Evolutionary conservation across 1,140 invertebrate species (phyloP), one percentile per base, ranked within the genome.

Genomic region (Brachionus rotundiformis): DNA sequence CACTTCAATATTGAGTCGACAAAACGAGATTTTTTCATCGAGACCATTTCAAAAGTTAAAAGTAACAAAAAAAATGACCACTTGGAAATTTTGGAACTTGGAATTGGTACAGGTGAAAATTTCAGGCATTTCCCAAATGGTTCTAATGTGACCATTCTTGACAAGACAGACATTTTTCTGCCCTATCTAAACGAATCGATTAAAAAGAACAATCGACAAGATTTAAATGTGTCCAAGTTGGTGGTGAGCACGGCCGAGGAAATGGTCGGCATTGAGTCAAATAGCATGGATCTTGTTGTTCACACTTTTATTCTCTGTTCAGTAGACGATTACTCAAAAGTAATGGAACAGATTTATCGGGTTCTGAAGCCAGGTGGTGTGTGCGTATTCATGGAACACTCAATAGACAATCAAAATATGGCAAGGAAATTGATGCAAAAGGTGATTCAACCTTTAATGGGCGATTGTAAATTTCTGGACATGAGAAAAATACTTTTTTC

Each of bases 31-130:
- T n/a, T 77, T 5, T 77, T 77, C 19, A 8, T 49, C 25, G 73
- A 77, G 49, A 41, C 39, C 8, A 23, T 47, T 11, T 49, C 25
- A 23, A 77, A 31, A 16, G 25, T 77, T n/a, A 77, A 77, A 33
- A 49, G 44, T 7, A 49, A 31, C 23, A 41, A 41, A 1, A 54
- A 54, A 54, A 54, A 54, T 54, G 8, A 68, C 0, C 27, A 2
- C 7, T 31, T 33, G 8, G 36, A 47, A 80, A 80, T 80, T 25
- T 31, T 80, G 11, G 77, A 80, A 80, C 33, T 80, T 65, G 77
- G 77, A 6, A 36, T 80, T 13, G 77, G 77, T n/a, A 63, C 47
- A n/a, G 77, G 77, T n/a, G 54, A 59, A 59, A 80, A 80, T 65
- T 80, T 80, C 33, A 23, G 7, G 6, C 59, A 61, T 65, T 80